Percentiles rank a stretch among this genome's conserved stretches.
Conservation (phyloP, 2,113 vertebrate species). For the Mesitornis unicolor region DNA sequence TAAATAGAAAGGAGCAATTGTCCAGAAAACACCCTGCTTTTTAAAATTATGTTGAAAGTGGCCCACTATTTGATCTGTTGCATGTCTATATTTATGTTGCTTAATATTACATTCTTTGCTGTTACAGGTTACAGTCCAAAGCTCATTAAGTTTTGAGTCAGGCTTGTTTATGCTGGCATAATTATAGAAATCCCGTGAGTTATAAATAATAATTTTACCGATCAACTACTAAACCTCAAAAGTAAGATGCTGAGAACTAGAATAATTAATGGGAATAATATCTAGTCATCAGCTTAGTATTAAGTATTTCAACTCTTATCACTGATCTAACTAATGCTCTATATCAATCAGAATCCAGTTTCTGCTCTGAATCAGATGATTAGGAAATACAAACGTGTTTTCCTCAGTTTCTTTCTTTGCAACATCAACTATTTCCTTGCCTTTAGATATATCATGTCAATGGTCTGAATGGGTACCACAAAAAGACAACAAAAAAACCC, state of each 20-base stretch:
- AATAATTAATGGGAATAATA: background rate
- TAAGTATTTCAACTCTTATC: background rate
- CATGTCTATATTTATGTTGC: background rate
- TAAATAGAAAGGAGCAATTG: background rate
- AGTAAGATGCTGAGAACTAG: background rate
- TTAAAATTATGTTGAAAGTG: background rate
- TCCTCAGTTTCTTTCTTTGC: background rate
- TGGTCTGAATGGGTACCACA: background rate
- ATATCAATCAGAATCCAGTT: background rate
- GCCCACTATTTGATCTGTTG: background rate
- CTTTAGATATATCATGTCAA: background rate
- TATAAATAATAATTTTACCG: background rate
- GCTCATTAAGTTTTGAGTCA: background rate
- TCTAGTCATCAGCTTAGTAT: background rate
- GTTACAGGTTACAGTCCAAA: background rate
- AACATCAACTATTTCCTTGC: background rate
- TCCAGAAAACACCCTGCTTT: background rate
- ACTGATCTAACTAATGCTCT: background rate
- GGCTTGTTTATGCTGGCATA: background rate
- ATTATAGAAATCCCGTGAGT: background rate
- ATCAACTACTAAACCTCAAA: background rate
- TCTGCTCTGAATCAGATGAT: background rate
- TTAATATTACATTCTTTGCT: background rate
- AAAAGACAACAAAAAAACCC: fast-evolving
- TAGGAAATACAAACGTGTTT: fast-evolving